These are phyloP conservation scores for Cyclophora punctaria DNA, from an alignment of 2,888 invertebrate genomes.

Conservation along the genomic window DNA sequence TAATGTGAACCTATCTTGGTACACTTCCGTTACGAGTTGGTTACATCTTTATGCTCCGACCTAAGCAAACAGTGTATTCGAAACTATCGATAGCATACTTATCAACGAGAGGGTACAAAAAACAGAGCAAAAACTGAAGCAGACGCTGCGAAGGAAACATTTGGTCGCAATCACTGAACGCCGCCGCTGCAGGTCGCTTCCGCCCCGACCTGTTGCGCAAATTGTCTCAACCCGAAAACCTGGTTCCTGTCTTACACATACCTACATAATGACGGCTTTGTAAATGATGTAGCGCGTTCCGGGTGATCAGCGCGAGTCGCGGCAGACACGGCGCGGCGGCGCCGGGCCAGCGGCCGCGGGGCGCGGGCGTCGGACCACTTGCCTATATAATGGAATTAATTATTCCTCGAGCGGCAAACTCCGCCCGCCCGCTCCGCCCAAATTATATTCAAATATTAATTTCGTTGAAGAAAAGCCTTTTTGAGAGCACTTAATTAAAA, in stretches of 20 bases:
- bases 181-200: constrained; percentile 68
- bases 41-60: constrained; percentile 28
- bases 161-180: constrained; percentile 65
- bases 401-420: constrained; percentile 72
- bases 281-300: constrained; percentile 24
- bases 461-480: constrained; percentile 72
- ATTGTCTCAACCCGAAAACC: constrained; percentile 33
- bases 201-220: constrained; percentile 75
- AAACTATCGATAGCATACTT: constrained; percentile 73
- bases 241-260: constrained; percentile 21
- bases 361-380: constrained; percentile 50
- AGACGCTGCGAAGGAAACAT: constrained; percentile 68
- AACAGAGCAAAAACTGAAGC: constrained; percentile 61
- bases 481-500: constrained; percentile 75
- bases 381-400: constrained; percentile 70
- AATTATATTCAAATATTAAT: constrained; percentile 77
- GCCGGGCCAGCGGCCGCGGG: constrained; percentile 11
- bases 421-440: constrained; percentile 71
- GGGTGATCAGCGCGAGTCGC: constrained; percentile 21
- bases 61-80: constrained; percentile 61
- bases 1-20: constrained; percentile 23
- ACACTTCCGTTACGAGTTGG: constrained; percentile 62
- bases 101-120: constrained; percentile 61
- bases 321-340: constrained; percentile 16
- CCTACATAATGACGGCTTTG: constrained; percentile 8